These are phyloP conservation scores for Lepus oiostolus DNA, from an alignment of 2,797 vertebrate species.

Conservation along the genomic window DNA sequence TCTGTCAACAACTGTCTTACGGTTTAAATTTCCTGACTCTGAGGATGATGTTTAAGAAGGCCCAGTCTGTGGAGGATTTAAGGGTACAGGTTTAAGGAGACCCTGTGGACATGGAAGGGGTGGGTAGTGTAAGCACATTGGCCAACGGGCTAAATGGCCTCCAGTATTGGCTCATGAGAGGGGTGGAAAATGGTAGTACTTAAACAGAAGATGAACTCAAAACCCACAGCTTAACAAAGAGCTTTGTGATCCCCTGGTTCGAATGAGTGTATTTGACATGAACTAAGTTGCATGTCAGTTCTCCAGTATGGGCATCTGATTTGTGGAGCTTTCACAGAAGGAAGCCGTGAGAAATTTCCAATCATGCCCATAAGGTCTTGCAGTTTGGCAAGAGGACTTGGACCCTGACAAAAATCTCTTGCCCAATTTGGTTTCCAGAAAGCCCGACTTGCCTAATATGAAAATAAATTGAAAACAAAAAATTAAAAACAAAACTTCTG, in stretches of 20 bases:
- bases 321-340: constrained; percentile 63
- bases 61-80: not conserved
- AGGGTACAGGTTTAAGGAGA: constrained; percentile 11
- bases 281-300: constrained; percentile 16
- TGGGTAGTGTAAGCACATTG: not conserved
- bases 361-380: constrained; percentile 57
- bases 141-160: not conserved
- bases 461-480: constrained; percentile 66
- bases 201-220: constrained; percentile 52
- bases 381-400: constrained; percentile 71
- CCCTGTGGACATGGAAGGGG: not conserved
- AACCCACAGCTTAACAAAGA: constrained; percentile 2
- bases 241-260: constrained; percentile 17
- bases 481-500: constrained; percentile 49
- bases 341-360: constrained; percentile 1
- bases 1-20: not conserved
- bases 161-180: not conserved
- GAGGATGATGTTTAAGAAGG: not conserved
- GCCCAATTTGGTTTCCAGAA: constrained; percentile 69
- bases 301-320: not conserved
- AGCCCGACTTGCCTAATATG: constrained; percentile 60
- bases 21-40: not conserved
- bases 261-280: not conserved
- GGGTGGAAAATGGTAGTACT: constrained; percentile 39
- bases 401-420: constrained; percentile 66